phyloP scores from a whole-genome alignment of 2,888 invertebrate genomes.

The Meghimatium bilineatum region DNA sequence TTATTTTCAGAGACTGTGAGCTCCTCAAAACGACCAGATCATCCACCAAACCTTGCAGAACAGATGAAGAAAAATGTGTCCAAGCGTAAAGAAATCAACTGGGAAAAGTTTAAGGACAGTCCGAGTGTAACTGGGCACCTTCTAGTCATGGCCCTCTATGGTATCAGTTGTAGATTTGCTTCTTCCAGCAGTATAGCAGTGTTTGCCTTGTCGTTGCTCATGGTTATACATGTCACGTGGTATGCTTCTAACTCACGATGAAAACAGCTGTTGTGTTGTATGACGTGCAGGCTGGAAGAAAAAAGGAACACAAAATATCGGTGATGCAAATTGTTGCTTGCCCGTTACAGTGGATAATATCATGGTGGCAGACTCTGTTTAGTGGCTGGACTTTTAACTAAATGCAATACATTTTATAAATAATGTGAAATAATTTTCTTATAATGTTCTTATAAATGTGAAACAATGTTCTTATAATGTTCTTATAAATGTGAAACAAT shows the following conservation, averaged over 20 bases:
- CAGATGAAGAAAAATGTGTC: constrained; percentile 41
- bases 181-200: constrained; percentile 26
- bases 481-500: too few relatives aligned
- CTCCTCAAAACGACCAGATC: constrained; percentile 1
- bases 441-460: too few relatives aligned
- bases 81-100: constrained; percentile 38
- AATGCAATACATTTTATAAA: too few relatives aligned
- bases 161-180: constrained; percentile 43
- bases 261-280: neutral
- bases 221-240: constrained; percentile 47
- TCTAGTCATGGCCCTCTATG: constrained; percentile 38
- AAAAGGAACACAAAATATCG: neutral
- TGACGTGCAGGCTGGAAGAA: too few relatives aligned
- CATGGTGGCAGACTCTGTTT: too few relatives aligned
- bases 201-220: constrained; percentile 33
- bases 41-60: constrained; percentile 19
- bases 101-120: constrained; percentile 44
- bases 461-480: too few relatives aligned
- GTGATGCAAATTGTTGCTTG: too few relatives aligned
- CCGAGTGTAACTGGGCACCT: constrained; percentile 41
- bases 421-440: too few relatives aligned
- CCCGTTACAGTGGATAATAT: too few relatives aligned
- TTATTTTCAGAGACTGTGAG: constrained; percentile 33
- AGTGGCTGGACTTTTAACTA: too few relatives aligned
- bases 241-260: constrained; percentile 43